Percentiles rank a stretch among this genome's conserved stretches.
Evolutionary conservation across 2,888 invertebrate species (phyloP).

Genomic region (Mamestra brassicae): DNA sequence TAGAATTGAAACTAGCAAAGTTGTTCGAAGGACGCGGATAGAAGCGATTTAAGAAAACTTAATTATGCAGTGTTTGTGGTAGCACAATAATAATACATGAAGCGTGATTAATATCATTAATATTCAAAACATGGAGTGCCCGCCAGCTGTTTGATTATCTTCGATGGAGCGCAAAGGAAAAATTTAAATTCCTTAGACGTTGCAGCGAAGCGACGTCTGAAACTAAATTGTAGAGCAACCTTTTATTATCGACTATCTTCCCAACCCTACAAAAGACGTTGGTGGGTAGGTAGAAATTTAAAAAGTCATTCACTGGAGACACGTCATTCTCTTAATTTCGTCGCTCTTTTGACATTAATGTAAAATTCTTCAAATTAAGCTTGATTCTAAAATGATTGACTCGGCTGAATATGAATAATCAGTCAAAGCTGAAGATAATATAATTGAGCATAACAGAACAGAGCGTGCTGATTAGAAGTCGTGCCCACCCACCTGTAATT

Average conservation of each 20-base stretch:
- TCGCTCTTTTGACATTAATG: conserved; percentile 2
- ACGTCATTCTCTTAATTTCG: conserved; percentile 39
- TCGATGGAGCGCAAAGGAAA: conserved; percentile 76
- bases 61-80: conserved; percentile 46
- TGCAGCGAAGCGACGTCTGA: conserved; percentile 67
- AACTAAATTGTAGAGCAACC: conserved; percentile 75
- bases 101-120: conserved; percentile 78
- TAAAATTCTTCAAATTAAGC: neutral
- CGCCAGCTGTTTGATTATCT: conserved; percentile 84
- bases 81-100: conserved; percentile 67
- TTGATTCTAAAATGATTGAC: conserved; percentile 6
- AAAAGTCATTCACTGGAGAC: conserved; percentile 30
- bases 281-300: conserved; percentile 20
- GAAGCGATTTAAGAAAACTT: conserved; percentile 37
- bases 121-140: conserved; percentile 80
- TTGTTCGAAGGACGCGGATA: conserved; percentile 28
- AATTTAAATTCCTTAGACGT: conserved; percentile 81
- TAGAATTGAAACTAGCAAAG: conserved; percentile 51
- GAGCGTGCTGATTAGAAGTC: conserved; percentile 33
- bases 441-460: conserved; percentile 5
- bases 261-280: conserved; percentile 46
- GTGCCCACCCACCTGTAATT: conserved; percentile 31
- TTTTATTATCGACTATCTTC: conserved; percentile 71
- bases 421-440: conserved; percentile 18
- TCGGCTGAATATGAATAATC: conserved; percentile 4